phyloP scores from a whole-genome alignment of 2,797 vertebrate species.

The Alectoris magna region DNA sequence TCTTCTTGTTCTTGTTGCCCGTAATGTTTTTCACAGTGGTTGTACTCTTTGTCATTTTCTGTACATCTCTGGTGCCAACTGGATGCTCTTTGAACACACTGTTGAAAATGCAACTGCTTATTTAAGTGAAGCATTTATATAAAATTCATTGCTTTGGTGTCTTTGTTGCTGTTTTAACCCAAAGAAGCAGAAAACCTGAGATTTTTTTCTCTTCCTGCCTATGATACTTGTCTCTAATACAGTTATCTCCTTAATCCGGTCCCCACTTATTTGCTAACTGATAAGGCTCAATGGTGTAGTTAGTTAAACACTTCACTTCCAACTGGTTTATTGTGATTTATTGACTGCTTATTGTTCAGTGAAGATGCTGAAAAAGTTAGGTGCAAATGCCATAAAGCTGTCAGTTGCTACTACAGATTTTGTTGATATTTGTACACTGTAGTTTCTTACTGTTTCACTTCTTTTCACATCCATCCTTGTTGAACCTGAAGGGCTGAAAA shows the following conservation, averaged over 20 bases:
- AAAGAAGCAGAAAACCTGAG: not conserved
- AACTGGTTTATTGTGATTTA: slow-evolving; percentile 36
- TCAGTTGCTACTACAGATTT: not conserved
- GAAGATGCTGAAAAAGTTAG: not conserved
- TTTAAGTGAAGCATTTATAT: not conserved
- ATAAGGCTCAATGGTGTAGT: slow-evolving; percentile 55
- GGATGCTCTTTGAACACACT: not conserved
- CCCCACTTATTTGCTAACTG: slow-evolving; percentile 46
- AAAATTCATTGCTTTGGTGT: not conserved
- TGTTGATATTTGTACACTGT: not conserved
- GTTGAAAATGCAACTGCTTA: not conserved
- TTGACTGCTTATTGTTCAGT: slow-evolving; percentile 14
- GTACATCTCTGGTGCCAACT: not conserved
- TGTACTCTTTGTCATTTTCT: not conserved
- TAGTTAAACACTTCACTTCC: slow-evolving; percentile 49
- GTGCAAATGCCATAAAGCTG: not conserved
- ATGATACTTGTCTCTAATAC: not conserved
- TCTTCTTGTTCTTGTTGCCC: accelerated
- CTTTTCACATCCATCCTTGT: not conserved
- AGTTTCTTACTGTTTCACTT: slow-evolving; percentile 5
- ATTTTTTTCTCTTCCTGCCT: not conserved
- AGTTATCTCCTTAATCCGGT: slow-evolving; percentile 40
- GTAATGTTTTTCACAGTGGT: not conserved
- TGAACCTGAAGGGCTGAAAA: not conserved
- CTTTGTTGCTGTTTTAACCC: slow-evolving; percentile 13